A percentile compares a stretch with the other conserved stretches of the same genome.
Conservation (phyloP, 2,113 vertebrate genomes). For the Mobula birostris region DNA sequence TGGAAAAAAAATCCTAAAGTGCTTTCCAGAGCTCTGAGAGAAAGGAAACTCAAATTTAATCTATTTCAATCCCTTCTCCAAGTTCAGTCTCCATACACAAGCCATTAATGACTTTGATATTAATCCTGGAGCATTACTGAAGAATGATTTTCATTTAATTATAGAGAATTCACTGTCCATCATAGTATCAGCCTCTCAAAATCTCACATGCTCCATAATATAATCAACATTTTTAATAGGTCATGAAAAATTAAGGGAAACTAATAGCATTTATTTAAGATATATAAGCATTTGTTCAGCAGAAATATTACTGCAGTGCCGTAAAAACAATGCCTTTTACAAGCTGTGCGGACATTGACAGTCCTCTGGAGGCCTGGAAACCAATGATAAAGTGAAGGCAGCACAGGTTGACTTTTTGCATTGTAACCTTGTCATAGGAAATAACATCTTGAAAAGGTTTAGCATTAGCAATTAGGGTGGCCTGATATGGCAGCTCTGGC, state of each 20-base stretch:
- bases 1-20: not conserved
- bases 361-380: slow-evolving; percentile 46
- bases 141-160: not conserved
- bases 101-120: not conserved
- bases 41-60: not conserved
- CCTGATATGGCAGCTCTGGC: slow-evolving; percentile 50
- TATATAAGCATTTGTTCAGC: not conserved
- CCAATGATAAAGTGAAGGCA: slow-evolving; percentile 61
- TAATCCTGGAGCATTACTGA: not conserved
- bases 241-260: not conserved
- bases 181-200: not conserved
- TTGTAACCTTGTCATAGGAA: slow-evolving; percentile 65
- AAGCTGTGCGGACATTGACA: slow-evolving; percentile 37
- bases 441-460: slow-evolving; percentile 49
- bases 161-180: not conserved
- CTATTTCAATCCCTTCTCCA: not conserved
- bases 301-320: not conserved
- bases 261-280: not conserved
- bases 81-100: not conserved
- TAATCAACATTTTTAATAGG: not conserved
- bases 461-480: slow-evolving; percentile 49
- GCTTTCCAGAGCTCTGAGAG: not conserved
- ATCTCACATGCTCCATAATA: too few species aligned
- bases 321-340: slow-evolving; percentile 21
- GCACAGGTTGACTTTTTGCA: slow-evolving; percentile 59